Percentiles rank a stretch among this genome's conserved stretches.
Conservation (phyloP, 1,140 invertebrate genomes). For the Drosophila setifemur region DNA sequence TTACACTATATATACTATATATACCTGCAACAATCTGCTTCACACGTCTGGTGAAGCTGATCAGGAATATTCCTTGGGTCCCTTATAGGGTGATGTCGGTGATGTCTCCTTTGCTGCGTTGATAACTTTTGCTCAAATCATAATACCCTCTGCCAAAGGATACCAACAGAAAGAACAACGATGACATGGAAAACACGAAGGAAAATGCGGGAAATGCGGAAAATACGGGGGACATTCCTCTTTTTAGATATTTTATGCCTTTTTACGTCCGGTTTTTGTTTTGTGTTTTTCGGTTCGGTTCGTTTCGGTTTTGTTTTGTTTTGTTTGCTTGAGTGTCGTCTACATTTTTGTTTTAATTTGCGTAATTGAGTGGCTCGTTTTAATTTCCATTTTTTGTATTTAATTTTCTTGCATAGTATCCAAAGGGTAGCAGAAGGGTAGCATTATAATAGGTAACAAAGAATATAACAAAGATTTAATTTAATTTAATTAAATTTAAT, state of each 20-base stretch:
- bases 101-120: no score
- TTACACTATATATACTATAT: no score
- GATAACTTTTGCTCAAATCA: no score
- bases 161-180: not conserved
- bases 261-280: slow-evolving; percentile 24
- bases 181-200: slow-evolving; percentile 17
- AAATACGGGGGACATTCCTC: slow-evolving; percentile 51
- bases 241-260: slow-evolving; percentile 44
- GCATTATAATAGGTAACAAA: no score
- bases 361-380: slow-evolving; percentile 79
- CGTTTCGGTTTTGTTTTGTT: slow-evolving; percentile 13
- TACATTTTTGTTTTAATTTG: slow-evolving; percentile 77
- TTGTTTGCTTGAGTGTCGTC: slow-evolving; percentile 56
- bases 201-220: slow-evolving; percentile 9
- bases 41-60: no score
- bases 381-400: slow-evolving; percentile 54
- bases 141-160: no score
- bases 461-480: no score
- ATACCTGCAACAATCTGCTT: no score
- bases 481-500: no score
- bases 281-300: slow-evolving; percentile 17
- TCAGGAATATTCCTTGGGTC: no score
- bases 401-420: not conserved
- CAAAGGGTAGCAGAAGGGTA: slow-evolving; percentile 4
- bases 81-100: no score